These are phyloP conservation scores for Escarpia spicata DNA, from an alignment of 2,888 invertebrate genomes.

Conservation along the genomic window DNA sequence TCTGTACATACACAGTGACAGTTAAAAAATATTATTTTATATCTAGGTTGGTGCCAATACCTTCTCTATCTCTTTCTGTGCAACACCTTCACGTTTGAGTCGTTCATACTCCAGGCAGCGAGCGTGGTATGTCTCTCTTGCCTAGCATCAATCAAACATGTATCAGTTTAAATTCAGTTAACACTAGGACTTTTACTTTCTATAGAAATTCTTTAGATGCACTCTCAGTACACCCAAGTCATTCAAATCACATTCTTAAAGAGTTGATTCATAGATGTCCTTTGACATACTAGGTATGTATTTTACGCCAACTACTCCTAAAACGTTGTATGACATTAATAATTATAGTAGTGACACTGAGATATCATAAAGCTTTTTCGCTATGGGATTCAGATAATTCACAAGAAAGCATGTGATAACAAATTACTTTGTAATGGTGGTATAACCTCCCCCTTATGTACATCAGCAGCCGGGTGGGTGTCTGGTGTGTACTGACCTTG, in stretches of 20 bases:
- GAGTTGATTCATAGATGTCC: neutral
- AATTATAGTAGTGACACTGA: too few species aligned
- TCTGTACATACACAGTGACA: too few species aligned
- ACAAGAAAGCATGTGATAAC: neutral
- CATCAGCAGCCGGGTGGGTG: neutral
- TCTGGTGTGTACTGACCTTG: conserved; percentile 56
- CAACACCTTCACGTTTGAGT: conserved; percentile 87
- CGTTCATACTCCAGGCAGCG: conserved; percentile 89
- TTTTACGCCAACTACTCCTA: too few species aligned
- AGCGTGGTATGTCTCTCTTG: conserved; percentile 90
- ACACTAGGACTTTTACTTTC: neutral
- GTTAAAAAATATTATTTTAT: neutral
- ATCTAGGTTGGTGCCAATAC: conserved; percentile 45
- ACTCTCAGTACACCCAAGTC: too few species aligned
- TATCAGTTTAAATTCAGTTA: neutral
- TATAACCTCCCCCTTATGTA: neutral
- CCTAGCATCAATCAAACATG: conserved; percentile 61
- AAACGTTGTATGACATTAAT: too few species aligned
- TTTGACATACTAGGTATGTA: too few species aligned
- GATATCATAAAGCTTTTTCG: too few species aligned
- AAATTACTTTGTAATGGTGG: neutral
- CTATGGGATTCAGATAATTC: too few species aligned
- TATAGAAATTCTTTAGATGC: neutral
- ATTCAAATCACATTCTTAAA: neutral
- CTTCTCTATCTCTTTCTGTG: conserved; percentile 92